phyloP scores from a whole-genome alignment of 2,888 invertebrate genomes.

The Pseudeuparius sepicola region DNA sequence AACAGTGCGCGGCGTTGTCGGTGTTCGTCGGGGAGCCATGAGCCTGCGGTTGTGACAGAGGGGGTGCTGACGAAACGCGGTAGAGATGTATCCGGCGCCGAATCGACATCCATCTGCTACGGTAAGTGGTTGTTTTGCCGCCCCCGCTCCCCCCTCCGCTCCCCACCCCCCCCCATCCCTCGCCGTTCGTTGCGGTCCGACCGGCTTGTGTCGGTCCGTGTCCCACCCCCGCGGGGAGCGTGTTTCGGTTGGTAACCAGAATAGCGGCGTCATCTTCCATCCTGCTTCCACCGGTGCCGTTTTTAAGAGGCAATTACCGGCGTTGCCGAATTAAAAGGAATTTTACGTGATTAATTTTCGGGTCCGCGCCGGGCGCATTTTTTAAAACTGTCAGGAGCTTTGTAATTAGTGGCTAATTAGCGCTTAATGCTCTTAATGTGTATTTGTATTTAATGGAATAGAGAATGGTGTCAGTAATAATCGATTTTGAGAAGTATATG shows the following conservation, averaged over 20 bases:
- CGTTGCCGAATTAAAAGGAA: slow-evolving; percentile 1
- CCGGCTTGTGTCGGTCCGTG: neutral
- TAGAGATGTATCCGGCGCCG: slow-evolving; percentile 69
- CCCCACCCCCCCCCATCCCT: slow-evolving; percentile 8
- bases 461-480: no score
- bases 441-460: no score
- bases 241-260: slow-evolving; percentile 4
- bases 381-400: no score
- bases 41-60: no score
- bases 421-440: no score
- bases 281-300: no score
- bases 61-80: no score
- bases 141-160: slow-evolving; percentile 14
- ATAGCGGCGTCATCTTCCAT: neutral
- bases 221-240: slow-evolving; percentile 14
- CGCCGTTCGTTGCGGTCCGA: slow-evolving; percentile 12
- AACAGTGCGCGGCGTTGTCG: no score
- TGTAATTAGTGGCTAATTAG: no score
- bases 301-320: slow-evolving; percentile 1
- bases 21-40: no score
- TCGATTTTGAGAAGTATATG: no score
- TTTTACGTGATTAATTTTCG: slow-evolving; percentile 1
- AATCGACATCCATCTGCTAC: slow-evolving; percentile 67
- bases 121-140: slow-evolving; percentile 45
- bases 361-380: no score